These are phyloP conservation scores for Eriocheir sinensis DNA, from an alignment of 1,140 invertebrate genomes.

Conservation along the genomic window DNA sequence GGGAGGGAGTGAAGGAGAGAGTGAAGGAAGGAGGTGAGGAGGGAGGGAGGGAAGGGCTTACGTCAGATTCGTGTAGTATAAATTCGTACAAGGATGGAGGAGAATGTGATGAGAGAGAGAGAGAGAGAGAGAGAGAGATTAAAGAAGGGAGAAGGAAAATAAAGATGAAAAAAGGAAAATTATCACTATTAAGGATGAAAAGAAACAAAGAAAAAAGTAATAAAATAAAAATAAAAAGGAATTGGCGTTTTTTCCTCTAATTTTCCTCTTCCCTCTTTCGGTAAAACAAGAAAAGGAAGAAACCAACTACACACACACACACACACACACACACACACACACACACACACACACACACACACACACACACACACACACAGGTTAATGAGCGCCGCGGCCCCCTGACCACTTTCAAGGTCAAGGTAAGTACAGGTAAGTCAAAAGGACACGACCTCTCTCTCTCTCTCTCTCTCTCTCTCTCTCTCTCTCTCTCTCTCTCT, in stretches of 20 bases:
- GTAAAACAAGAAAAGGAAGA: background rate
- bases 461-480: background rate
- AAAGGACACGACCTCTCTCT: background rate
- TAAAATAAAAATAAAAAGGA: background rate
- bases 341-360: conserved; percentile 14
- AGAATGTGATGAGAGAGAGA: no score
- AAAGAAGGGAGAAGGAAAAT: no score
- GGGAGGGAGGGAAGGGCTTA: no score
- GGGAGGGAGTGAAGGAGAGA: no score
- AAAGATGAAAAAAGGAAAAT: no score
- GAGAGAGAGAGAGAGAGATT: no score
- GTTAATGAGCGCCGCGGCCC: no score
- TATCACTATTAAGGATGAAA: no score
- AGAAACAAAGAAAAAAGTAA: background rate
- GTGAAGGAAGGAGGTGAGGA: no score
- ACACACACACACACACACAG: background rate
- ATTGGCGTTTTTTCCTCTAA: background rate
- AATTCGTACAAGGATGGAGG: no score
- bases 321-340: background rate
- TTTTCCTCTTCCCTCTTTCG: background rate
- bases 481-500: background rate
- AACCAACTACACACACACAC: background rate
- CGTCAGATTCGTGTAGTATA: no score
- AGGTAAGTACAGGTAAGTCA: background rate
- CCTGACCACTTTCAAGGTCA: background rate